Base-by-base conservation (phyloP, 2,113 vertebrate genomes). In the Rhadina sibilatrix region DNA sequence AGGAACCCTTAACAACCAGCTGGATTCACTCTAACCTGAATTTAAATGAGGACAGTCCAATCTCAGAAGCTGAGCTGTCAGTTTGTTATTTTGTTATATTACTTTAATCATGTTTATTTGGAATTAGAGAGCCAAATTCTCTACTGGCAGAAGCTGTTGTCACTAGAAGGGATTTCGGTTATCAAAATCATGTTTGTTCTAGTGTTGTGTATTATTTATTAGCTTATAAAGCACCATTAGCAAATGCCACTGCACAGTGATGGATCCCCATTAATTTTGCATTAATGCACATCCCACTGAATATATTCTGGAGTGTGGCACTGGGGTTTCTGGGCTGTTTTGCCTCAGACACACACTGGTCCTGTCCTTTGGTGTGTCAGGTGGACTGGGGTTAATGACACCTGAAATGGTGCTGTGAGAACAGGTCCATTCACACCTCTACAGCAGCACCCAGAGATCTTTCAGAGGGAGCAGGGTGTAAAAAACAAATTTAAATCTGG, bases 251-350 rank as follows among this genome's bases (percentile, higher is more conserved):
- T 59, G 66, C 63, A 31, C 42, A 25, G 47, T 81, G 75, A 92
- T 71, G 90, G 72, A 86, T 93, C 66, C 21, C 63, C 63, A 70
- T 90, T 86, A 89, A 95, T 94, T 96, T 77, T 93, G 33, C 54
- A 83, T 91, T 66, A 87, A 80, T 76, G 40, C 54, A 77, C 37
- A 85, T 24, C 10, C 25, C 23, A 40, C 16, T 5, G 49, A 86
- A 77, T 70, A 21, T 5, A 54, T 93, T 66, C 71, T 24, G 9
- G 63, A 61, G 20, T 3, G 19, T 75, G 33, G 35, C 52, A n/a
- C 59, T 74, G 85, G 52, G 50, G 22, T 54, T 89, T 78, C 84
- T 59, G 70, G 47, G 52, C 27, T 82, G 19, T 70, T 70, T 56
- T 75, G 30, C 12, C 44, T 68, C 59, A 63, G 8, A 52, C 5